Conservation (phyloP, 2,888 invertebrate species). For the Agrochola macilenta region DNA sequence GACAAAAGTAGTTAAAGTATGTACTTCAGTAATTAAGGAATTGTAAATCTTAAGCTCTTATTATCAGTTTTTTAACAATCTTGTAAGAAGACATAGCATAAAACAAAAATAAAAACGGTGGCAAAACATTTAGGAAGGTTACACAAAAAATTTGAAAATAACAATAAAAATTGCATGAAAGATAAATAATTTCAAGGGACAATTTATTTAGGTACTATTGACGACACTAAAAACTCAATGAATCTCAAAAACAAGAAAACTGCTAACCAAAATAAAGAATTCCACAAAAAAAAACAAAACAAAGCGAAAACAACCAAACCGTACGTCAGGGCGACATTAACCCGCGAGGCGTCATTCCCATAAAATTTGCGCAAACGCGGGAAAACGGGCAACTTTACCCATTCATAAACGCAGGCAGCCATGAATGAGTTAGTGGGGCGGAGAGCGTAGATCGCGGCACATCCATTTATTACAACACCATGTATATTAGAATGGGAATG, state of each 20-base stretch:
- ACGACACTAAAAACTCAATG: neutral
- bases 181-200: no score
- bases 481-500: conserved; percentile 66
- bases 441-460: conserved; percentile 57
- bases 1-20: neutral
- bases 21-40: neutral
- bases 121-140: no score
- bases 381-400: conserved; percentile 67
- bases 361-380: conserved; percentile 75
- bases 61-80: neutral
- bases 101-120: no score
- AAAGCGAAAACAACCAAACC: conserved; percentile 30
- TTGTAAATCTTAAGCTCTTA: neutral
- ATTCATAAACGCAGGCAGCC: conserved; percentile 72
- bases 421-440: conserved; percentile 69
- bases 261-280: conserved; percentile 31
- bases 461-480: conserved; percentile 66
- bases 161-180: no score
- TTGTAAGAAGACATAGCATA: no score
- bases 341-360: conserved; percentile 60
- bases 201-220: neutral
- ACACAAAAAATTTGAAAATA: no score
- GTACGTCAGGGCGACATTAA: conserved; percentile 55
- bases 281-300: conserved; percentile 28
- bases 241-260: conserved; percentile 9